These are phyloP conservation scores for Romanomermis culicivorax DNA, from an alignment of 2,888 invertebrate genomes.

Conservation along the genomic window DNA sequence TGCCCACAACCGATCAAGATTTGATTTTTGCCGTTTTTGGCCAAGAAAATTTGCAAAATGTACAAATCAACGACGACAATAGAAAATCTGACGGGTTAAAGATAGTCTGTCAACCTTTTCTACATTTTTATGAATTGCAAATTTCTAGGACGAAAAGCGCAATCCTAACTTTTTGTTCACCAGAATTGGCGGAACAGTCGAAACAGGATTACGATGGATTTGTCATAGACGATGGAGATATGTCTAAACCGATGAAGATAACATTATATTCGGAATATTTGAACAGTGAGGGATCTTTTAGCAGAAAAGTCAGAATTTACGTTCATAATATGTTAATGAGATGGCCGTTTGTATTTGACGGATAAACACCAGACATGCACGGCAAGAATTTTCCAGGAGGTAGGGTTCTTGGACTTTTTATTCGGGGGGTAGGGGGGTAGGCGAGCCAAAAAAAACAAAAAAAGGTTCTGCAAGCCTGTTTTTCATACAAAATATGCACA, in stretches of 20 bases:
- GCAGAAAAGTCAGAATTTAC: too few species aligned
- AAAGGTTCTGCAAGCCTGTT: too few species aligned
- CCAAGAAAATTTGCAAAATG: slow-evolving; percentile 1
- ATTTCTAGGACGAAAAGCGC: background rate
- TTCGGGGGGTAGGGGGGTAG: too few species aligned
- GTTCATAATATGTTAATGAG: too few species aligned
- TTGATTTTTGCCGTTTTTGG: background rate
- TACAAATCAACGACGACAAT: background rate
- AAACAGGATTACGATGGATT: background rate
- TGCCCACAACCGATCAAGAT: background rate
- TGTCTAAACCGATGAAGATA: background rate
- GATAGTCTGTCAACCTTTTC: background rate
- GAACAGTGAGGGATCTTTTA: background rate
- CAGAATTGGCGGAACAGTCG: background rate
- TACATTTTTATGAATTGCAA: too few species aligned
- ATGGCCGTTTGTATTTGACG: background rate
- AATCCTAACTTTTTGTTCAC: background rate
- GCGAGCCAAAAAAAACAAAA: too few species aligned
- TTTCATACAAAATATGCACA: too few species aligned
- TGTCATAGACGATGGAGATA: background rate
- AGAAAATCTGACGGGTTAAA: background rate
- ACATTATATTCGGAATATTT: background rate
- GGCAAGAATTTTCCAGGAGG: too few species aligned
- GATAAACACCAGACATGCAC: background rate
- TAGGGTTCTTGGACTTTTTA: too few species aligned